phyloP scores from a whole-genome alignment of 2,888 invertebrate species.

The Rosalia funebris region DNA sequence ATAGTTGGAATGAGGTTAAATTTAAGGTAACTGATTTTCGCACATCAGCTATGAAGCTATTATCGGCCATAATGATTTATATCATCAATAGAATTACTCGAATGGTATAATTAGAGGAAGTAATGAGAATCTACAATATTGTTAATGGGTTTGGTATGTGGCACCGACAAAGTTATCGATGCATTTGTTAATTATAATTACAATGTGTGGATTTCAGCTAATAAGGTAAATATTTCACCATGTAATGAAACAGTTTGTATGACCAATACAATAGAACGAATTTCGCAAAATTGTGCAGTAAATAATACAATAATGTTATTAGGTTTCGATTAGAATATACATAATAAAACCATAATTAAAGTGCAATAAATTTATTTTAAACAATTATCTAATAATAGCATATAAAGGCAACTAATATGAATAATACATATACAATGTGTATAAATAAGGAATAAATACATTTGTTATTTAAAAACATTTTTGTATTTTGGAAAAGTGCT shows the following conservation, averaged over 20 bases:
- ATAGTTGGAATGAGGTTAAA: no score
- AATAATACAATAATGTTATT: background rate
- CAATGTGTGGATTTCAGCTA: slow-evolving; percentile 3
- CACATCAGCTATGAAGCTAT: no score
- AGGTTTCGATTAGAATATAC: no score
- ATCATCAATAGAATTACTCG: slow-evolving; percentile 1
- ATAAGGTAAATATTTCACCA: slow-evolving; percentile 14
- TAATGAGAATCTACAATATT: slow-evolving; percentile 15
- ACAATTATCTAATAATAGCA: no score
- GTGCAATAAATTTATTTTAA: no score
- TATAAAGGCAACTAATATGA: no score
- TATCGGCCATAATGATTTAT: slow-evolving; percentile 6
- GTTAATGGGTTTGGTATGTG: slow-evolving; percentile 8
- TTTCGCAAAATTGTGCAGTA: background rate
- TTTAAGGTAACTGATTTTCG: no score
- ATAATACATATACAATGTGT: no score
- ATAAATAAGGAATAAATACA: no score
- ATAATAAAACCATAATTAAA: no score
- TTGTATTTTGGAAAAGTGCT: no score
- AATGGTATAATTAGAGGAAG: background rate
- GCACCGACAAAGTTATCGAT: slow-evolving; percentile 3
- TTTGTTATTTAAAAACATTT: no score
- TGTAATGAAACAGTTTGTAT: slow-evolving; percentile 9
- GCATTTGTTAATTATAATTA: slow-evolving; percentile 7
- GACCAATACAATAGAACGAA: background rate